Evolutionary conservation across 2,888 invertebrate species (phyloP).

Genomic region (Cyrtodaria siliqua): DNA sequence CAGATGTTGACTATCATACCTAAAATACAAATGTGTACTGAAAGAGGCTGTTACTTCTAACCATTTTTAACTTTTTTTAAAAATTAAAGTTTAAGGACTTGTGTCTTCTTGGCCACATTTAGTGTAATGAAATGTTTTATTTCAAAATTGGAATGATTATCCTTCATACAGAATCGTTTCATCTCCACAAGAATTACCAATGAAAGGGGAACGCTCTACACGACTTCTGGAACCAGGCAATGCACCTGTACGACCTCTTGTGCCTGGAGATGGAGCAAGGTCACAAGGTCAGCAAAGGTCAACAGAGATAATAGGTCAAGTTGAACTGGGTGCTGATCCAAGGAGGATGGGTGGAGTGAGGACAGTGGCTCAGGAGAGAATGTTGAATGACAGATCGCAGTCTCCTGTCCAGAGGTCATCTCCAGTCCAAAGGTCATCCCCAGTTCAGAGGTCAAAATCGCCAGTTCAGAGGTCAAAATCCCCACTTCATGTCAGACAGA

Average conservation of each 20-base stretch:
- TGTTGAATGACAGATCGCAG: not conserved
- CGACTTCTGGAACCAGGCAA: slow-evolving; percentile 26
- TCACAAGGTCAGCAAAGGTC: slow-evolving; percentile 28
- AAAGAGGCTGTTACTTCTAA: no score
- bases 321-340: slow-evolving; percentile 53
- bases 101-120: no score
- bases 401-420: slow-evolving; percentile 1
- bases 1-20: no score
- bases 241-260: slow-evolving; percentile 40
- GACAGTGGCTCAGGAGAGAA: slow-evolving; percentile 10
- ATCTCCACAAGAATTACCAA: not conserved
- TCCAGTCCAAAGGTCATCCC: not conserved
- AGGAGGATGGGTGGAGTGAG: slow-evolving; percentile 31
- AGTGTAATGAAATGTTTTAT: no score
- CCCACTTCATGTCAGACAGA: slow-evolving; percentile 32
- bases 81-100: no score
- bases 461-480: slow-evolving; percentile 9
- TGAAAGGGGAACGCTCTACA: slow-evolving; percentile 3
- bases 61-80: no score
- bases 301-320: slow-evolving; percentile 36
- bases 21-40: no score
- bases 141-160: no score
- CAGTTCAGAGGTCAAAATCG: not conserved
- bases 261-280: slow-evolving; percentile 29
- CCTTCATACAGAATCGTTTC: no score